Percentiles rank a stretch among this genome's conserved stretches.
Evolutionary conservation across 2,888 invertebrate species (phyloP).

Genomic region (Drosophila aldrichi): DNA sequence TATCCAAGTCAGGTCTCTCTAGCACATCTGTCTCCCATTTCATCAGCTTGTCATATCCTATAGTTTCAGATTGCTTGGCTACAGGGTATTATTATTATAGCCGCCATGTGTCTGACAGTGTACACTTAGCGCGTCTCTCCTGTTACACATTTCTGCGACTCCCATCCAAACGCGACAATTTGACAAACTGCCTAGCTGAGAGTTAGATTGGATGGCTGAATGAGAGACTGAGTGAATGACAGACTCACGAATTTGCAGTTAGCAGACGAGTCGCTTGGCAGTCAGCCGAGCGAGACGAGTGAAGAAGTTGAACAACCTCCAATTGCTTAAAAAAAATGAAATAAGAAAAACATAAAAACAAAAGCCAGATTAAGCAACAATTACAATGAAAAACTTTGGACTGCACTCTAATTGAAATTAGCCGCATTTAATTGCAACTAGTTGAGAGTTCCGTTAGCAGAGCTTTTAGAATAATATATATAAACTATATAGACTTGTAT

Average conservation of each 20-base stretch:
- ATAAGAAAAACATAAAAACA: slow-evolving; percentile 4
- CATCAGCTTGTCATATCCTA: not conserved
- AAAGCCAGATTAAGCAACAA: slow-evolving; percentile 4
- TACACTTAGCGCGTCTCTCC: slow-evolving; percentile 33
- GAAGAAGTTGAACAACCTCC: slow-evolving; percentile 67
- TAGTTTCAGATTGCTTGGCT: not conserved
- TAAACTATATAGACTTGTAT: not conserved
- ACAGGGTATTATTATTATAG: slow-evolving; percentile 29
- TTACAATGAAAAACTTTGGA: slow-evolving; percentile 39
- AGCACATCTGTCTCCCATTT: not conserved
- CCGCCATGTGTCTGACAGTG: slow-evolving; percentile 21
- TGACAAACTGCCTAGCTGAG: slow-evolving; percentile 37
- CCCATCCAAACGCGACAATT: slow-evolving; percentile 63
- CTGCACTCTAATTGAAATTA: slow-evolving; percentile 47
- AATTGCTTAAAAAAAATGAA: slow-evolving; percentile 35
- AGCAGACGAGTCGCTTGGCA: slow-evolving; percentile 32
- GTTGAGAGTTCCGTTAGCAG: slow-evolving; percentile 55
- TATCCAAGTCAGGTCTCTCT: not conserved
- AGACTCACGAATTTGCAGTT: slow-evolving; percentile 44
- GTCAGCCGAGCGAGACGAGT: slow-evolving; percentile 53
- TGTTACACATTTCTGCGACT: slow-evolving; percentile 45
- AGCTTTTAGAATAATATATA: not conserved
- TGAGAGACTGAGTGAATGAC: slow-evolving; percentile 23
- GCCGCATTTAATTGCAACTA: slow-evolving; percentile 63
- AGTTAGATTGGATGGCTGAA: slow-evolving; percentile 18